A percentile compares a stretch with the other conserved stretches of the same genome.
phyloP scores from a whole-genome alignment of 2,797 vertebrate species.

The Staurois parvus region DNA sequence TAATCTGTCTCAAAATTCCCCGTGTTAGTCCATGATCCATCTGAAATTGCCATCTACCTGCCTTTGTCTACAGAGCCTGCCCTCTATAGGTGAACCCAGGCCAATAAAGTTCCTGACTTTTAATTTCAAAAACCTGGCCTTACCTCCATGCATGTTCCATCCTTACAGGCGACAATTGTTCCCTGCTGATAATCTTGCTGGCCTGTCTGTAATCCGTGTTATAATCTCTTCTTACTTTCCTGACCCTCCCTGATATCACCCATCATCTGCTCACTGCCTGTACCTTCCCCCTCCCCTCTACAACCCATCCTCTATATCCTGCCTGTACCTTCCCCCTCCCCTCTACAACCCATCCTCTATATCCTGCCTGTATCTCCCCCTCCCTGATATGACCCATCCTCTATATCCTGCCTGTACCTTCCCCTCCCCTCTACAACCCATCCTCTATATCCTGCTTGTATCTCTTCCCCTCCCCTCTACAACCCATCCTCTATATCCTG shows the following conservation, averaged over 20 bases:
- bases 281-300: background rate
- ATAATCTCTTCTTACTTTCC: too few relatives aligned
- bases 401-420: too few relatives aligned
- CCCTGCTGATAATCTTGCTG: too few relatives aligned
- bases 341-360: background rate
- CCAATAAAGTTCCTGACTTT: background rate
- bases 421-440: background rate
- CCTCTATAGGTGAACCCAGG: too few relatives aligned
- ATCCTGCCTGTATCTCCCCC: background rate
- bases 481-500: background rate
- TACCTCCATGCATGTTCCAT: background rate
- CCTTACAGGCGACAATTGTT: background rate
- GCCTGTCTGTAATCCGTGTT: too few relatives aligned
- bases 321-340: background rate
- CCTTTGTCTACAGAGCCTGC: too few relatives aligned
- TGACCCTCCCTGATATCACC: too few relatives aligned
- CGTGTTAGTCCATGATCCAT: too few relatives aligned
- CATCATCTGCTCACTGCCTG: background rate
- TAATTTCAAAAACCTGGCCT: background rate
- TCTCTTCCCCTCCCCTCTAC: too few relatives aligned
- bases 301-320: background rate
- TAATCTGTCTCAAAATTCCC: background rate
- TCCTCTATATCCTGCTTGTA: background rate
- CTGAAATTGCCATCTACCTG: too few relatives aligned
- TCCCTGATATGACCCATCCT: background rate